phyloP scores from a whole-genome alignment of 2,888 invertebrate genomes.

The Alloplasta piceator region DNA sequence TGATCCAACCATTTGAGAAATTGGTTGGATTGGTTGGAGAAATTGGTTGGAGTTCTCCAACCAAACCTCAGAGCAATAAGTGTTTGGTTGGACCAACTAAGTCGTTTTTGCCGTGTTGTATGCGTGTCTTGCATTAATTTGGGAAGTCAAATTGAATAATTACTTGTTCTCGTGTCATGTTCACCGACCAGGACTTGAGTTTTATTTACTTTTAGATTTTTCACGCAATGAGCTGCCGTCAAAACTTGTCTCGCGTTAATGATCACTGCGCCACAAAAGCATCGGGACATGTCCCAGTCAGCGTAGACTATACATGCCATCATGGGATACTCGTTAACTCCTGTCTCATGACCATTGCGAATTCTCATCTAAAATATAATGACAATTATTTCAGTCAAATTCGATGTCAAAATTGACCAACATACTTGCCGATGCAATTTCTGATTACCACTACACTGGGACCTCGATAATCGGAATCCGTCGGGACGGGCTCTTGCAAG shows the following conservation, averaged over 20 bases:
- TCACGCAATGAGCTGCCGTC: constrained; percentile 80
- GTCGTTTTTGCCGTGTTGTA: too few relatives aligned
- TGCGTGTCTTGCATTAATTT: too few relatives aligned
- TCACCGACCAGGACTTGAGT: constrained; percentile 78
- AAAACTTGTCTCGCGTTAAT: constrained; percentile 74
- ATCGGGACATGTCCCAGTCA: neutral
- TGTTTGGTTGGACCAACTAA: too few relatives aligned
- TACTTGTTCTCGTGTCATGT: constrained; percentile 71
- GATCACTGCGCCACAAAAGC: constrained; percentile 78
- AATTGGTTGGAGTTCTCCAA: too few relatives aligned
- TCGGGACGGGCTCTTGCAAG: too few relatives aligned
- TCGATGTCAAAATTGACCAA: too few relatives aligned
- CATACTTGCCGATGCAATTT: too few relatives aligned
- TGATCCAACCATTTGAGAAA: too few relatives aligned
- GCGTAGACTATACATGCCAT: constrained; percentile 85
- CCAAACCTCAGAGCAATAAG: too few relatives aligned
- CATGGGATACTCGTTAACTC: constrained; percentile 86
- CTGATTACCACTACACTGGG: too few relatives aligned
- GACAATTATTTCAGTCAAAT: neutral
- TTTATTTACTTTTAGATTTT: neutral
- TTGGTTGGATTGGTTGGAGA: too few relatives aligned
- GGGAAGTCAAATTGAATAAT: neutral
- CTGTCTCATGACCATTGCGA: constrained; percentile 85
- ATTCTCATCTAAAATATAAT: constrained; percentile 79
- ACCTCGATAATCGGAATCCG: too few relatives aligned